These are phyloP conservation scores for Porites australiensis DNA, from an alignment of 64 coral and sea anemone species.

Conservation along the genomic window DNA sequence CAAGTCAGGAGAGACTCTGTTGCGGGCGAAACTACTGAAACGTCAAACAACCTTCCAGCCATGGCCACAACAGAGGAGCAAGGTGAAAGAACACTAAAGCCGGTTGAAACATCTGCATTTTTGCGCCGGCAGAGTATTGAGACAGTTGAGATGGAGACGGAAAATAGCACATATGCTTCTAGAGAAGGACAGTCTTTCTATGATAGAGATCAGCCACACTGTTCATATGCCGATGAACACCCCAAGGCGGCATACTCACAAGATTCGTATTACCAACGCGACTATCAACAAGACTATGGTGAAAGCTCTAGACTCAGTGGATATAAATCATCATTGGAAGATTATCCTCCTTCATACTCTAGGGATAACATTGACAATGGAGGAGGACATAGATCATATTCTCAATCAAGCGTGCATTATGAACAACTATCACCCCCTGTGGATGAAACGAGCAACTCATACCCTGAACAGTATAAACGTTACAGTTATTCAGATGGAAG, in stretches of 20 bases:
- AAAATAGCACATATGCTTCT: background rate
- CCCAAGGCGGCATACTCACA: conserved; percentile 12
- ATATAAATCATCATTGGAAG: background rate
- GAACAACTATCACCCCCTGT: conserved; percentile 89
- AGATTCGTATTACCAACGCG: conserved; percentile 46
- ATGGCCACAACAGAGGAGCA: conserved; percentile 2
- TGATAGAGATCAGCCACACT: conserved; percentile 26
- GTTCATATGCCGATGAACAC: conserved; percentile 37
- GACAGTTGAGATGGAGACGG: conserved; percentile 56
- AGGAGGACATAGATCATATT: conserved; percentile 17
- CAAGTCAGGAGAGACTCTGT: conserved; percentile 66
- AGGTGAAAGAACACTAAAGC: background rate
- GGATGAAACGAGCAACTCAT: conserved; percentile 52
- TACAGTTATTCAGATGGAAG: conserved; percentile 59
- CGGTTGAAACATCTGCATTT: background rate
- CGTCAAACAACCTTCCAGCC: background rate
- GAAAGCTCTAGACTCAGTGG: conserved; percentile 5
- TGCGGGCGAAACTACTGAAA: conserved; percentile 24
- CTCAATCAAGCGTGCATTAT: conserved; percentile 78
- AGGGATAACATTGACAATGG: background rate
- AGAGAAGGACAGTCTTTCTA: conserved; percentile 5
- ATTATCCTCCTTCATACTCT: conserved; percentile 9
- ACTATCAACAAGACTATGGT: conserved; percentile 25
- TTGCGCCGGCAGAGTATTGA: conserved; percentile 29
- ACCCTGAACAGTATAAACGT: conserved; percentile 58